Evolutionary conservation across 2,888 invertebrate species (phyloP).

Genomic region (Ariolimax columbianus): DNA sequence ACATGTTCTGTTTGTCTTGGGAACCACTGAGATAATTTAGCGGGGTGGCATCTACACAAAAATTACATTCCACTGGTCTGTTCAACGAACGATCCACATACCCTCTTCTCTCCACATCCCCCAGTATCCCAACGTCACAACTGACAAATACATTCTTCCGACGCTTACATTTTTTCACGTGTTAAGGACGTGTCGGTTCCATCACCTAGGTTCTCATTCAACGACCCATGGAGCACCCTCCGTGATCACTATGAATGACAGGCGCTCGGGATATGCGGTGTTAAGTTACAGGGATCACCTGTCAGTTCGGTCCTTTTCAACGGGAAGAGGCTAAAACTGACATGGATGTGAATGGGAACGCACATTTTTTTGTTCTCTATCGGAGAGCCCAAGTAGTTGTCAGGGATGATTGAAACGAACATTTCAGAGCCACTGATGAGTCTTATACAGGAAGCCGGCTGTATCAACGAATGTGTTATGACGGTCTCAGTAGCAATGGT

Average conservation of each 20-base stretch:
- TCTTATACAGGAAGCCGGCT: too few species aligned
- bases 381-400: not conserved
- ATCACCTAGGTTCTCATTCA: not conserved
- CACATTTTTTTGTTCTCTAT: not conserved
- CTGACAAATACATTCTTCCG: not conserved
- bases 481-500: too few species aligned
- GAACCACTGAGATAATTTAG: too few species aligned
- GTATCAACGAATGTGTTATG: too few species aligned
- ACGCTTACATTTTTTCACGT: not conserved
- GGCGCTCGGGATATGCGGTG: not conserved
- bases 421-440: too few species aligned
- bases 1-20: too few species aligned
- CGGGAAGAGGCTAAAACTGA: not conserved
- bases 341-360: not conserved
- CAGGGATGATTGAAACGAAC: not conserved
- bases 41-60: too few species aligned
- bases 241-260: constrained; percentile 11
- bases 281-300: not conserved
- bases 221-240: not conserved
- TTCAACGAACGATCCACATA: too few species aligned
- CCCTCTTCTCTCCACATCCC: not conserved
- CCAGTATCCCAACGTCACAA: not conserved
- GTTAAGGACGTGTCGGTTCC: not conserved
- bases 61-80: too few species aligned
- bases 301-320: not conserved